Percentiles rank a stretch among this genome's conserved stretches.
These are phyloP conservation scores for Mayetiola destructor DNA, from an alignment of 2,888 invertebrate species.

Conservation along the genomic window DNA sequence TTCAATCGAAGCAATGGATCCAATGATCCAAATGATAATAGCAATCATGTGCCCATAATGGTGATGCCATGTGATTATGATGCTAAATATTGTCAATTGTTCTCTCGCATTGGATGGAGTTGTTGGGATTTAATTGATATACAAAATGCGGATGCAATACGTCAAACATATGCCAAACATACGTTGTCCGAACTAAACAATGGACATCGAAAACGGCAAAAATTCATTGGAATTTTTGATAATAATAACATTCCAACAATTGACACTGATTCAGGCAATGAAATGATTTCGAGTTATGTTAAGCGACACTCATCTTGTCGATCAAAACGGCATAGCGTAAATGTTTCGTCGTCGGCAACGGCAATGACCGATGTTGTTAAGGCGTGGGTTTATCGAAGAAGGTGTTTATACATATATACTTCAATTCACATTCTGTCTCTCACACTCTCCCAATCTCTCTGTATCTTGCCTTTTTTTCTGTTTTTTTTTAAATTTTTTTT, in stretches of 20 bases:
- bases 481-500: too few species aligned
- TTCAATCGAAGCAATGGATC: too few species aligned
- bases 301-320: conserved; percentile 8
- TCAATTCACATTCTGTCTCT: too few species aligned
- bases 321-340: conserved; percentile 15
- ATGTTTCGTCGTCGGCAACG: conserved; percentile 18
- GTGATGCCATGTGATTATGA: background rate
- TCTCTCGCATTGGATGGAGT: background rate
- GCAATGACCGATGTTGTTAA: conserved; percentile 19
- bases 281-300: background rate
- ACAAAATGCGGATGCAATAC: background rate
- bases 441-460: too few species aligned
- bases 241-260: background rate
- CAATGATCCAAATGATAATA: background rate
- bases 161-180: background rate
- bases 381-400: conserved; percentile 19
- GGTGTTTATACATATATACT: too few species aligned
- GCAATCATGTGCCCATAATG: background rate
- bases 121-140: background rate
- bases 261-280: background rate
- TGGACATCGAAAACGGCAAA: background rate
- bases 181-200: background rate
- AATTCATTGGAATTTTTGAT: background rate
- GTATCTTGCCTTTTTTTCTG: too few species aligned
- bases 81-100: background rate